Conservation (phyloP, 2,888 invertebrate genomes). For the Brenthis hecate region DNA sequence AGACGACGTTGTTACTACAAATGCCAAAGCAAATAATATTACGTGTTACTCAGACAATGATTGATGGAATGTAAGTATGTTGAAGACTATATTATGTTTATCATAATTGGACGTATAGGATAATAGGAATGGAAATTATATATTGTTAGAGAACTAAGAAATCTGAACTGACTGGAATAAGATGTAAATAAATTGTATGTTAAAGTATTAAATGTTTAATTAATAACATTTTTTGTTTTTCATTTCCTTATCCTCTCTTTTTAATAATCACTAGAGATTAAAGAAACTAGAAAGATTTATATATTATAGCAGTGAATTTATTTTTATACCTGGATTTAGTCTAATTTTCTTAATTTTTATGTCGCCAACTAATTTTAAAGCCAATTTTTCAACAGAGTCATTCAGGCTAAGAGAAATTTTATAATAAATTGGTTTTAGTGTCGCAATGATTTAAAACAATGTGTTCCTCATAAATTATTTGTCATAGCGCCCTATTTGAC, state of each 20-base stretch:
- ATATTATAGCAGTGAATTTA: background rate
- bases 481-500: background rate
- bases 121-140: constrained; percentile 8
- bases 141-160: constrained; percentile 56
- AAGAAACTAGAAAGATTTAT: background rate
- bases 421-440: background rate
- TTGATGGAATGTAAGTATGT: constrained; percentile 21
- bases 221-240: constrained; percentile 23
- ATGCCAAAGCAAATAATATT: background rate
- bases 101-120: constrained; percentile 11
- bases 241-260: background rate
- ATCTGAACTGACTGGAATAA: constrained; percentile 79
- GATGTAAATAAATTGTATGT: constrained; percentile 63
- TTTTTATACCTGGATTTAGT: no score
- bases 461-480: background rate
- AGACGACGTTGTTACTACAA: background rate
- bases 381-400: no score
- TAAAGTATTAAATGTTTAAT: constrained; percentile 45
- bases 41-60: constrained; percentile 15
- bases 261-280: background rate
- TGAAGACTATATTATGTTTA: constrained; percentile 16
- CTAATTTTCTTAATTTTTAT: no score
- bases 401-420: background rate
- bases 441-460: background rate
- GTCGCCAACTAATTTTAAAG: no score